phyloP scores from a whole-genome alignment of 2,888 invertebrate genomes.

The Eristalis intricaria region DNA sequence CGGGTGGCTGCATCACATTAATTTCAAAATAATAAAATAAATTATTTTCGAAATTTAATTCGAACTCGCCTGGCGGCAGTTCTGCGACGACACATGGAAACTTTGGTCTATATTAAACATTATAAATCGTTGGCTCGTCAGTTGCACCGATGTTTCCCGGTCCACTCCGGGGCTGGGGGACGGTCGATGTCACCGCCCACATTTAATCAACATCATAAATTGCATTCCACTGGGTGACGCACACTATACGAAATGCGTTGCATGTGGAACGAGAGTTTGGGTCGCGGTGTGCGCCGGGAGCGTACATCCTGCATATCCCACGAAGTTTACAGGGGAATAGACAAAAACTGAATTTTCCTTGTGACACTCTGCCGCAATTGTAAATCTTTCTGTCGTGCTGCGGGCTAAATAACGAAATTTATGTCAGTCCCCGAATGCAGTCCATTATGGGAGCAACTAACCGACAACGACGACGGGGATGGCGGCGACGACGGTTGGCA shows the following conservation, averaged over 20 bases:
- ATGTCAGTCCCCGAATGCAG: conserved; percentile 32
- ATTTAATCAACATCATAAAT: conserved; percentile 69
- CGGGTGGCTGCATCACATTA: conserved; percentile 29
- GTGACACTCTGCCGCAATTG: conserved; percentile 35
- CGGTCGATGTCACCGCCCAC: conserved; percentile 20
- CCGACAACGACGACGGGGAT: not conserved
- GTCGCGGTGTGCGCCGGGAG: not conserved
- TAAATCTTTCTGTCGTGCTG: conserved; percentile 42
- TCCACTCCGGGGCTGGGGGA: not conserved
- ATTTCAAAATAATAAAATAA: conserved; percentile 51
- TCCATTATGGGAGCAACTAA: conserved; percentile 20
- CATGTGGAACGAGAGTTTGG: not conserved
- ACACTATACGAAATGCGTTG: not conserved
- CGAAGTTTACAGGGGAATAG: conserved; percentile 37
- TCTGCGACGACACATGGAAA: not conserved
- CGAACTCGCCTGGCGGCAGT: conserved; percentile 33
- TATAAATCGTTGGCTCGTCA: conserved; percentile 58
- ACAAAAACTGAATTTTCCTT: conserved; percentile 35
- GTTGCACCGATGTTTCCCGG: not conserved
- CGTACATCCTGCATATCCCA: conserved; percentile 18
- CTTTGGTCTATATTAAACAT: conserved; percentile 45
- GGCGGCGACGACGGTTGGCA: not conserved
- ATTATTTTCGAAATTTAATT: conserved; percentile 65
- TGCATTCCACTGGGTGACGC: conserved; percentile 28
- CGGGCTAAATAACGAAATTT: conserved; percentile 38